Evolutionary conservation across 2,113 vertebrate species (phyloP).

Genomic region (Lophochroa leadbeateri): DNA sequence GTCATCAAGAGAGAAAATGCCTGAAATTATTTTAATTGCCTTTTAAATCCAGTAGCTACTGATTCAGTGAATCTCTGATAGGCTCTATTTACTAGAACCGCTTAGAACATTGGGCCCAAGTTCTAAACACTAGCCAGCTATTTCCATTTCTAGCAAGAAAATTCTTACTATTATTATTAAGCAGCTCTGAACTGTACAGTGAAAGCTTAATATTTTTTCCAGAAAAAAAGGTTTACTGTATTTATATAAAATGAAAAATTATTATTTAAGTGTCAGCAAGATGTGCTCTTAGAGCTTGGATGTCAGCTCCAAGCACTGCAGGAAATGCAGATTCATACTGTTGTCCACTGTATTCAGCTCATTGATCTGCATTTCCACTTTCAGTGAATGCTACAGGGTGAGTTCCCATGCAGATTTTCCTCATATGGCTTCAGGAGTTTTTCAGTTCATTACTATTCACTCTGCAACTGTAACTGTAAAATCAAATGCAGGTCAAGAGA

Average conservation of each 20-base stretch:
- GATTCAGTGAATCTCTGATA: not conserved
- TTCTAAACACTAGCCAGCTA: not conserved
- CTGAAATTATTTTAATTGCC: not conserved
- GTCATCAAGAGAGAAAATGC: not conserved
- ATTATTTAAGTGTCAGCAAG: not conserved
- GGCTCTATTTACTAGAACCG: not conserved
- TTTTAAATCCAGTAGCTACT: not conserved
- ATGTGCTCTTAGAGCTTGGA: not conserved
- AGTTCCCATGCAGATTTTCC: not conserved
- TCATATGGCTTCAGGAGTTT: not conserved
- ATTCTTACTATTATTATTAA: not conserved
- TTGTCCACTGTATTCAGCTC: not conserved
- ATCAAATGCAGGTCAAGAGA: not conserved
- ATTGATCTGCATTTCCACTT: not conserved
- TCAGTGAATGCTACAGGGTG: not conserved
- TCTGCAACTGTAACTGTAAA: not conserved
- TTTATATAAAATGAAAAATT: not conserved
- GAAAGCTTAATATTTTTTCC: not conserved
- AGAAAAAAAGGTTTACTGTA: not conserved
- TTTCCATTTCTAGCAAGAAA: not conserved
- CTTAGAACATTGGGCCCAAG: not conserved
- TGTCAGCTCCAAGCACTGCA: not conserved
- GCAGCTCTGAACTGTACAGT: not conserved
- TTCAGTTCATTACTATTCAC: not conserved
- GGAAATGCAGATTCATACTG: not conserved